These are phyloP conservation scores for Phalera bucephala DNA, from an alignment of 2,888 invertebrate species.

Conservation along the genomic window DNA sequence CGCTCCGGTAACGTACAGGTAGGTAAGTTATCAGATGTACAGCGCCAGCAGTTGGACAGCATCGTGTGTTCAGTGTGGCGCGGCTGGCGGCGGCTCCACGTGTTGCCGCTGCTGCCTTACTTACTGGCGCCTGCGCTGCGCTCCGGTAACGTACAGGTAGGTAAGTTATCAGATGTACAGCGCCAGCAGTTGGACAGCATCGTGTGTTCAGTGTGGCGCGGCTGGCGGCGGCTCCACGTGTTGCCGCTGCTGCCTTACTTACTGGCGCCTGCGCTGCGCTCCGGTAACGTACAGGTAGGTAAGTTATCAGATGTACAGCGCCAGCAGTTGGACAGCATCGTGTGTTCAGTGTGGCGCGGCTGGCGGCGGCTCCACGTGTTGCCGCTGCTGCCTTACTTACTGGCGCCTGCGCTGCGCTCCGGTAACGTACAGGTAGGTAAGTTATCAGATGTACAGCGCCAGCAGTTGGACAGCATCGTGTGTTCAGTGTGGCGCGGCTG, in stretches of 20 bases:
- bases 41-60: slow-evolving; percentile 58
- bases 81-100: slow-evolving; percentile 86
- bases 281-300: slow-evolving; percentile 83
- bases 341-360: slow-evolving; percentile 86
- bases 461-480: neutral
- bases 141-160: slow-evolving; percentile 84
- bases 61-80: slow-evolving; percentile 85
- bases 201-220: slow-evolving; percentile 84
- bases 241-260: slow-evolving; percentile 88
- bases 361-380: slow-evolving; percentile 87
- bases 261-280: slow-evolving; percentile 88
- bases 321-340: slow-evolving; percentile 68
- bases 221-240: slow-evolving; percentile 87
- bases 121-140: slow-evolving; percentile 89
- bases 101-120: slow-evolving; percentile 87
- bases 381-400: slow-evolving; percentile 87
- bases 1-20: slow-evolving; percentile 86
- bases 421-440: slow-evolving; percentile 81
- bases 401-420: slow-evolving; percentile 89
- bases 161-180: slow-evolving; percentile 79
- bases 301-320: slow-evolving; percentile 80
- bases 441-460: neutral
- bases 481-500: too few relatives aligned
- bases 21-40: slow-evolving; percentile 78
- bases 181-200: slow-evolving; percentile 68